Evolutionary conservation across 2,113 vertebrate species (phyloP).

Genomic region (Boulengeromyrus knoepffleri): DNA sequence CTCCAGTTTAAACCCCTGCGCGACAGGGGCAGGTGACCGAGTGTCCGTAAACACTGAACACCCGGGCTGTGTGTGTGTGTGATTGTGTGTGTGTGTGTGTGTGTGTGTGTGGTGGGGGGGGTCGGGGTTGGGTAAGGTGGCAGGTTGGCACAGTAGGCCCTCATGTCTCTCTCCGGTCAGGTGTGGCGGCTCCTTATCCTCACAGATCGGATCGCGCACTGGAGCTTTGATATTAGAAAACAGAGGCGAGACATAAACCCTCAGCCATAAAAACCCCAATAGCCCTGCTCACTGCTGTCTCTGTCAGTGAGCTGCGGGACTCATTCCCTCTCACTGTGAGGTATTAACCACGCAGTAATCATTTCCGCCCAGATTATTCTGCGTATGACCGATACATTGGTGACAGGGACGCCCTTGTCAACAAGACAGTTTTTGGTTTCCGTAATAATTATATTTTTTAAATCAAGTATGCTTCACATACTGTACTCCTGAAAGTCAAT

Average conservation of each 20-base stretch:
- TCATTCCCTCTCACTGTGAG: background rate
- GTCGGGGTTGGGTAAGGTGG: too few relatives aligned
- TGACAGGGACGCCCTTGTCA: background rate
- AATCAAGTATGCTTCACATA: background rate
- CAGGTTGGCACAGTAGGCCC: too few relatives aligned
- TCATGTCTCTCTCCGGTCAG: background rate
- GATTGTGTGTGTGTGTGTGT: too few relatives aligned
- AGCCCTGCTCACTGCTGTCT: background rate
- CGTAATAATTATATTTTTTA: background rate
- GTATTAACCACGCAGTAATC: background rate
- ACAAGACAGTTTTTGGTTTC: background rate
- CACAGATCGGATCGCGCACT: background rate
- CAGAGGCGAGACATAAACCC: background rate
- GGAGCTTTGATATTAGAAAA: background rate
- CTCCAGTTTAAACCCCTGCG: too few relatives aligned
- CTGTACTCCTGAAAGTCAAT: background rate
- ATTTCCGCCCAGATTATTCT: background rate
- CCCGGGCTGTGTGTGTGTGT: too few relatives aligned
- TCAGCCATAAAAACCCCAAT: background rate
- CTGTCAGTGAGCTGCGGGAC: background rate
- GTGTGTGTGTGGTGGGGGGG: too few relatives aligned
- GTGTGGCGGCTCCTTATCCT: background rate
- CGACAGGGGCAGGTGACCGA: too few relatives aligned
- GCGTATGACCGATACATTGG: background rate
- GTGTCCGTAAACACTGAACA: too few relatives aligned